A percentile compares a stretch with the other conserved stretches of the same genome.
Evolutionary conservation across 2,888 invertebrate species (phyloP).

Genomic region (Cremastinae sp.): DNA sequence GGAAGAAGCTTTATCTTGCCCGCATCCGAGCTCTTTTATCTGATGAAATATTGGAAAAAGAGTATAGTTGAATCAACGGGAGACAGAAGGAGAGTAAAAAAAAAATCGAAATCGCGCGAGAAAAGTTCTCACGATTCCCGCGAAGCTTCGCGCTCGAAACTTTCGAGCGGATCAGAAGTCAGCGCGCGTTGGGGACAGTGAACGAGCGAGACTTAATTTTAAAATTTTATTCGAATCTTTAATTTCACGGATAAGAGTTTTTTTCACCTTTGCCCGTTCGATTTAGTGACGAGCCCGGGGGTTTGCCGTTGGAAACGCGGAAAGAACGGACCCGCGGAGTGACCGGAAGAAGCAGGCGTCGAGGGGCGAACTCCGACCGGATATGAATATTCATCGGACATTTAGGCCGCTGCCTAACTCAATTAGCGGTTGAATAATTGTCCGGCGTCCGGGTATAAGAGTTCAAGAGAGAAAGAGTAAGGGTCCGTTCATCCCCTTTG

Average conservation of each 20-base stretch:
- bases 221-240: slow-evolving; percentile 47
- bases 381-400: slow-evolving; percentile 76
- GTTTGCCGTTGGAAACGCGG: slow-evolving; percentile 60
- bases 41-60: slow-evolving; percentile 11
- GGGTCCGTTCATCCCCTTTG: slow-evolving; percentile 31
- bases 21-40: slow-evolving; percentile 6
- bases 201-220: slow-evolving; percentile 33
- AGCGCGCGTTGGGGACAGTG: slow-evolving; percentile 51
- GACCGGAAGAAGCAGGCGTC: slow-evolving; percentile 8
- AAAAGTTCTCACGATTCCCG: too few relatives aligned
- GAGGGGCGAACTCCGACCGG: slow-evolving; percentile 30
- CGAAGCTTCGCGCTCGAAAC: too few relatives aligned
- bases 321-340: slow-evolving; percentile 35
- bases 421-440: slow-evolving; percentile 76
- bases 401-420: slow-evolving; percentile 75
- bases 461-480: slow-evolving; percentile 60
- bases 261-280: slow-evolving; percentile 49
- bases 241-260: slow-evolving; percentile 30
- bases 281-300: slow-evolving; percentile 28
- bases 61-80: background rate
- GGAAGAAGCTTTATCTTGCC: slow-evolving; percentile 20
- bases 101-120: too few relatives aligned
- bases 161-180: background rate
- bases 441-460: slow-evolving; percentile 68
- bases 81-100: too few relatives aligned